phyloP scores from a whole-genome alignment of 1,140 invertebrate species.

The Panonychus citri region DNA sequence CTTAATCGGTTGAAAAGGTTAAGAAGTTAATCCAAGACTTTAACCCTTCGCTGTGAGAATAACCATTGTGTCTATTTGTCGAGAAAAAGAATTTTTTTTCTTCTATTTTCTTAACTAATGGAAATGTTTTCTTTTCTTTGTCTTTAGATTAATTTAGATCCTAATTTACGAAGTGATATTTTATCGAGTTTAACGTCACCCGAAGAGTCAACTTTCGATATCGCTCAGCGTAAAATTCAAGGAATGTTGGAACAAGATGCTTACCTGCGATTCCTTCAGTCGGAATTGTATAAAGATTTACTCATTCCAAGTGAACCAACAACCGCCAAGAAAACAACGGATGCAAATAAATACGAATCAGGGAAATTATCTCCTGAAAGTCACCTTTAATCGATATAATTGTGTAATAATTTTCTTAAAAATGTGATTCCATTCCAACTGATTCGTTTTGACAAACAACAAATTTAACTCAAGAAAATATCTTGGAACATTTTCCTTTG shows the following conservation, averaged over 20 bases:
- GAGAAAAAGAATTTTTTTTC: background rate
- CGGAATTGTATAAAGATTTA: slow-evolving; percentile 27
- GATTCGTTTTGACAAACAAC: too few species aligned
- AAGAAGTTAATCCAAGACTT: too few species aligned
- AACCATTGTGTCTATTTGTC: background rate
- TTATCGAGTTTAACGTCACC: slow-evolving; percentile 19
- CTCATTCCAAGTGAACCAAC: slow-evolving; percentile 7
- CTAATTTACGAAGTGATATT: slow-evolving; percentile 27
- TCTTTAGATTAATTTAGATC: slow-evolving; percentile 31
- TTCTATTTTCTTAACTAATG: background rate
- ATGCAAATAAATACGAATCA: too few species aligned
- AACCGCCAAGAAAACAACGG: too few species aligned
- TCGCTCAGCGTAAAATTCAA: slow-evolving; percentile 31
- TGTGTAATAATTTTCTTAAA: too few species aligned
- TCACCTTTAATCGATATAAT: too few species aligned
- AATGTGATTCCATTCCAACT: too few species aligned
- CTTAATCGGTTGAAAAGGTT: too few species aligned
- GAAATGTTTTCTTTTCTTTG: background rate
- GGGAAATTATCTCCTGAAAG: too few species aligned
- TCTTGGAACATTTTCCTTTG: too few species aligned
- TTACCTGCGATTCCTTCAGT: slow-evolving; percentile 31
- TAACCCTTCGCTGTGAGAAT: too few species aligned
- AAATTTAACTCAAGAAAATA: too few species aligned
- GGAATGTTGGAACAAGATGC: slow-evolving; percentile 33
- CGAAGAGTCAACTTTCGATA: slow-evolving; percentile 27